Percentiles rank a stretch among this genome's conserved stretches.
phyloP scores from a whole-genome alignment of 92 coral and sea anemone species.

The Virgularia gustaviana region DNA sequence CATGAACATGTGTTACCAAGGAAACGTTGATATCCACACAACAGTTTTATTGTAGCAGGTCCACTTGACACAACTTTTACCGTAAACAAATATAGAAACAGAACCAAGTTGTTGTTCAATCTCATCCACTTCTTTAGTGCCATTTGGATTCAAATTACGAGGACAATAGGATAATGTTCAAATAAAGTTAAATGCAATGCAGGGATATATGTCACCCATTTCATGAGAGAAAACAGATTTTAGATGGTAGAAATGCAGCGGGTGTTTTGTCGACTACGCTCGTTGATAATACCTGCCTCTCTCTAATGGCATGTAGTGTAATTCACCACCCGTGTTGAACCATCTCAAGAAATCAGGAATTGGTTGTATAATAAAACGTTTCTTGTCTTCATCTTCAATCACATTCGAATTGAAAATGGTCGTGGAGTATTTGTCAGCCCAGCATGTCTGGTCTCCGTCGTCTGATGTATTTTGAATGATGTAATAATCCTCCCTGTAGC shows the following conservation, averaged over 20 bases:
- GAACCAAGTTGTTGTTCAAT: no score
- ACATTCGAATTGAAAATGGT: conserved; percentile 28
- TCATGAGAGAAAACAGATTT: conserved; percentile 18
- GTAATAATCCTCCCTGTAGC: conserved; percentile 48
- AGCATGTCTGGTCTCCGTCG: conserved; percentile 42
- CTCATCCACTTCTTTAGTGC: no score
- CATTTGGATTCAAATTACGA: no score
- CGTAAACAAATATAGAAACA: no score
- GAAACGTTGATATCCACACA: no score
- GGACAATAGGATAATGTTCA: no score
- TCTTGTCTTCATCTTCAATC: conserved; percentile 1
- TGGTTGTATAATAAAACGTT: conserved; percentile 25
- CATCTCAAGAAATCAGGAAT: no score
- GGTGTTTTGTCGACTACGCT: conserved; percentile 31
- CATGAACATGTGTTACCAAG: no score
- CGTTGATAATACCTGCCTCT: background rate
- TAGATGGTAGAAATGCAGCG: no score
- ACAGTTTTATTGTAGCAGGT: no score
- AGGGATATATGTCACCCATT: background rate
- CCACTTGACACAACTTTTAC: no score
- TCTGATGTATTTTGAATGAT: conserved; percentile 26
- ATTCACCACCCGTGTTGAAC: conserved; percentile 46
- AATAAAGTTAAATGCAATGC: conserved; percentile 16
- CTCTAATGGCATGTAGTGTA: conserved; percentile 37
- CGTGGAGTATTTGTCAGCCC: conserved; percentile 37